Percentiles rank a stretch among this genome's conserved stretches.
These are phyloP conservation scores for Stenodera caucasica DNA, from an alignment of 2,888 invertebrate genomes.

Conservation along the genomic window DNA sequence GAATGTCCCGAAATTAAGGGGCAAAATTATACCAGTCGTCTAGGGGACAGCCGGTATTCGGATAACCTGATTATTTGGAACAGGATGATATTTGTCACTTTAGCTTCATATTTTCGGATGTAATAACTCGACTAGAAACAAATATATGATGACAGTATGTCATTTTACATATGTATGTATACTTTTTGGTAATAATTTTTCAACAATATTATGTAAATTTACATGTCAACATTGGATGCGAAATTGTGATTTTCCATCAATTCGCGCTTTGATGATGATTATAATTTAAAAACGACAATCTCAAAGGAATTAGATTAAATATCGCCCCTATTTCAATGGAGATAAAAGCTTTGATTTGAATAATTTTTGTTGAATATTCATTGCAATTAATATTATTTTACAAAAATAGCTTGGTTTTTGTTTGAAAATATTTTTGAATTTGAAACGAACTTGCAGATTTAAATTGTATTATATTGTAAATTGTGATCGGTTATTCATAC, in stretches of 20 bases:
- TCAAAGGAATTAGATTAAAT: conserved; percentile 26
- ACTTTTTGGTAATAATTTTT: background rate
- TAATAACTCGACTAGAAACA: background rate
- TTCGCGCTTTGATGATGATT: background rate
- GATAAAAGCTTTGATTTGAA: conserved; percentile 29
- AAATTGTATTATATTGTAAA: no score
- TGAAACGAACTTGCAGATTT: no score
- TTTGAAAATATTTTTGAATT: no score
- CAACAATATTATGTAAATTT: background rate
- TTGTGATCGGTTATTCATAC: background rate
- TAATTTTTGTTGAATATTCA: conserved; percentile 30
- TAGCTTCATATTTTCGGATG: background rate
- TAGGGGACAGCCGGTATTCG: no score
- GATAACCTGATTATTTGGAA: no score
- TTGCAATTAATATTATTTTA: conserved; percentile 24
- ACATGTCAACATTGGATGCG: background rate
- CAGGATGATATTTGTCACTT: background rate
- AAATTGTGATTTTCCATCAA: background rate
- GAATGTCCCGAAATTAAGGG: no score
- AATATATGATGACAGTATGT: background rate
- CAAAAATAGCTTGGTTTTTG: no score
- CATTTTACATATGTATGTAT: background rate
- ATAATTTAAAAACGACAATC: conserved; percentile 8
- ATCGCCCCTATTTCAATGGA: conserved; percentile 27
- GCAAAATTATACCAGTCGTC: no score